A percentile compares a stretch with the other conserved stretches of the same genome.
Conservation (phyloP, 2,797 vertebrate species). For the Tangara arthus region DNA sequence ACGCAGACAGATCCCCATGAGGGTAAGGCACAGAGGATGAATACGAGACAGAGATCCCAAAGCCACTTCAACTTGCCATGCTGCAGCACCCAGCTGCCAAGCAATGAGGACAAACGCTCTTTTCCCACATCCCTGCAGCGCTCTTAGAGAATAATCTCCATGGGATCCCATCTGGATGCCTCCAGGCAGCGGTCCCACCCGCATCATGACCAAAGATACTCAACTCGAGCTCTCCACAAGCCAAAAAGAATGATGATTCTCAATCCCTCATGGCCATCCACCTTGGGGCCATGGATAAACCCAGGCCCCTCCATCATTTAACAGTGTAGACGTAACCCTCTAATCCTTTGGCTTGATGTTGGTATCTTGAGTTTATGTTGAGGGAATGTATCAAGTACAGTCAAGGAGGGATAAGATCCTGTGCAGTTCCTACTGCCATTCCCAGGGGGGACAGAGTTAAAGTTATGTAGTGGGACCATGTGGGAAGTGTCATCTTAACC, state of each 20-base stretch:
- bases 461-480: neutral
- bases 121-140: rapidly evolving
- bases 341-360: neutral
- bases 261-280: neutral
- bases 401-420: constrained; percentile 32
- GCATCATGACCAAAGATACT: neutral
- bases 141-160: neutral
- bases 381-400: constrained; percentile 9
- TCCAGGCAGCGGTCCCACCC: rapidly evolving
- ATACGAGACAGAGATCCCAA: neutral
- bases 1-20: rapidly evolving
- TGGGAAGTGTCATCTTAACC: constrained; percentile 54
- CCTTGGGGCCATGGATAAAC: neutral
- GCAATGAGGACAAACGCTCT: neutral
- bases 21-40: neutral
- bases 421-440: constrained; percentile 10
- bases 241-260: neutral
- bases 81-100: neutral
- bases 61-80: neutral
- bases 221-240: neutral
- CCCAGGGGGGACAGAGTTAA: neutral
- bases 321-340: rapidly evolving
- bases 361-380: neutral
- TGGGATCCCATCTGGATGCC: neutral
- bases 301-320: neutral